Conservation (phyloP, 2,113 vertebrate genomes). For the Vombatus ursinus region DNA sequence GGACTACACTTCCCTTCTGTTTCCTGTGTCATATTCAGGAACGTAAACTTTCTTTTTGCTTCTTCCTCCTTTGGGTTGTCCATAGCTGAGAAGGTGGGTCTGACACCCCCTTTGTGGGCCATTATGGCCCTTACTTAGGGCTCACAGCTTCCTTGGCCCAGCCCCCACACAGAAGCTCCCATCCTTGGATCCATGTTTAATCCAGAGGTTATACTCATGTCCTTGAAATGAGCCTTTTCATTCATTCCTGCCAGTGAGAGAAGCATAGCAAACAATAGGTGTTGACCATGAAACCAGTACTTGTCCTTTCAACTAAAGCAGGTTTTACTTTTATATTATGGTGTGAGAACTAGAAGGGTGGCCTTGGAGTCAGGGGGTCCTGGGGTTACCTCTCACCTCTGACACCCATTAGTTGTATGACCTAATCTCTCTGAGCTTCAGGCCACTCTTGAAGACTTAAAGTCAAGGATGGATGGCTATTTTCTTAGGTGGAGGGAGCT, state of each 20-base stretch:
- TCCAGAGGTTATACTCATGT: conserved; percentile 3
- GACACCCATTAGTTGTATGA: too few species aligned
- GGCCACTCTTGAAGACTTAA: too few species aligned
- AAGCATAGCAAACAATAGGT: too few species aligned
- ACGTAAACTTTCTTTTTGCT: background rate
- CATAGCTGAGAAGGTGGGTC: conserved; percentile 21
- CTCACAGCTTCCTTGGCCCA: conserved; percentile 12
- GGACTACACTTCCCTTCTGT: too few species aligned
- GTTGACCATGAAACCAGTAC: background rate
- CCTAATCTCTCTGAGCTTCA: too few species aligned
- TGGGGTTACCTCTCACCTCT: too few species aligned
- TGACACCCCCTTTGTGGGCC: background rate
- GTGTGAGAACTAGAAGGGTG: too few species aligned
- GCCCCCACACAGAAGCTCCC: background rate
- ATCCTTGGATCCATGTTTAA: conserved; percentile 33
- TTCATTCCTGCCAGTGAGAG: background rate
- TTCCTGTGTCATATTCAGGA: too few species aligned
- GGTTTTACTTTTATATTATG: background rate
- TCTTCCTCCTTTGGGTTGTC: conserved; percentile 16
- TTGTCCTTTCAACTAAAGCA: conserved; percentile 3
- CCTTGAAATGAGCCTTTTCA: background rate
- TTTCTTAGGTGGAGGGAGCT: too few species aligned
- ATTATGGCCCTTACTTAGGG: background rate
- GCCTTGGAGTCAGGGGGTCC: too few species aligned
- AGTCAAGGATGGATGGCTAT: too few species aligned